A percentile compares a stretch with the other conserved stretches of the same genome.
Conservation (phyloP, 2,797 vertebrate species). For the Aphelocoma californica region DNA sequence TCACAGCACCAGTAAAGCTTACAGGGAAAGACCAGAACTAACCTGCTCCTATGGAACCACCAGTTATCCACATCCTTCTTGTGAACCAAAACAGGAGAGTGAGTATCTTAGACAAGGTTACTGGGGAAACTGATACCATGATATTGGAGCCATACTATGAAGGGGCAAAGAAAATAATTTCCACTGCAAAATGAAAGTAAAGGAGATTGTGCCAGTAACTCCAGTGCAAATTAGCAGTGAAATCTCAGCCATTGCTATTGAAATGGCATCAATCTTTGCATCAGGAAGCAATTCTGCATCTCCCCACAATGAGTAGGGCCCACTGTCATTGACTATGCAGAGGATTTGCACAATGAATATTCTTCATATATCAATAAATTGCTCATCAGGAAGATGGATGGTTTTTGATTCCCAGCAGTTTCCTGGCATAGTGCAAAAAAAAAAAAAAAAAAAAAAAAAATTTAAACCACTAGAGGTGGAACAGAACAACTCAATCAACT, state of each 20-base stretch:
- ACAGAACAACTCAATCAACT: not conserved
- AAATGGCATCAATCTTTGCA: not conserved
- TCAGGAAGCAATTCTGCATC: not conserved
- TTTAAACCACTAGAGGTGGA: not conserved
- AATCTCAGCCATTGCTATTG: not conserved
- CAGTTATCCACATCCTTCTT: not conserved
- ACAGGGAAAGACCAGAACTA: not conserved
- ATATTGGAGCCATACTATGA: not conserved
- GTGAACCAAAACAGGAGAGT: not conserved
- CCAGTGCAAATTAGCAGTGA: not conserved
- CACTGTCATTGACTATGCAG: no score
- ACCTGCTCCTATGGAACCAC: not conserved
- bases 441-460: no score
- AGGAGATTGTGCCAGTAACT: not conserved
- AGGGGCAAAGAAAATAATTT: not conserved
- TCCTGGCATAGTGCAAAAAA: not conserved
- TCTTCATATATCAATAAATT: not conserved
- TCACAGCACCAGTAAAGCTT: not conserved
- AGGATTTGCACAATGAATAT: not conserved
- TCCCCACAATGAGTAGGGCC: rapidly evolving
- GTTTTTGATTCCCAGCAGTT: not conserved
- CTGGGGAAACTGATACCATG: not conserved
- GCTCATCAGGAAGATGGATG: not conserved
- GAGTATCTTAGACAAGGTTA: not conserved
- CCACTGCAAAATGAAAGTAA: not conserved